A percentile compares a stretch with the other conserved stretches of the same genome.
These are phyloP conservation scores for Lagodon rhomboides DNA, from an alignment of 2,797 vertebrate genomes.

Conservation along the genomic window DNA sequence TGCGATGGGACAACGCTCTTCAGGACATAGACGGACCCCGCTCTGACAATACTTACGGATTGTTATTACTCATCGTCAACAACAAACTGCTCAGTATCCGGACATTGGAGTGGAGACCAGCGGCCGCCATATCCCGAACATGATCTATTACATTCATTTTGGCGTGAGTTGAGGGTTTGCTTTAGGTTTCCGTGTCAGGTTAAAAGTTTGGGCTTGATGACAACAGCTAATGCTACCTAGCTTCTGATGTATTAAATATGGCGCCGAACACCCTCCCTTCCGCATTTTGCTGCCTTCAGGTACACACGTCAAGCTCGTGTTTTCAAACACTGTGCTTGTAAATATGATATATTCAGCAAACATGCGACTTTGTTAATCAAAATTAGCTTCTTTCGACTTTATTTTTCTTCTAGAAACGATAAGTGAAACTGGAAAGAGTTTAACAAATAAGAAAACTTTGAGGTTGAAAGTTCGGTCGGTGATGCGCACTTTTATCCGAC, in stretches of 20 bases:
- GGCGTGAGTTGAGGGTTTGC: background rate
- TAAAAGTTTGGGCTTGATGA: slow-evolving; percentile 47
- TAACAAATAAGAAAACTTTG: background rate
- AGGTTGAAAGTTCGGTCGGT: background rate
- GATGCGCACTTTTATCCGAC: background rate
- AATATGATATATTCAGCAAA: background rate
- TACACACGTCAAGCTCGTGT: background rate
- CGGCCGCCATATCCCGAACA: slow-evolving; percentile 96
- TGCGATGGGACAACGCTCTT: fast-evolving
- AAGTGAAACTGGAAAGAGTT: too few relatives aligned
- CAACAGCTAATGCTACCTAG: slow-evolving; percentile 69
- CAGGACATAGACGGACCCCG: slow-evolving; percentile 71
- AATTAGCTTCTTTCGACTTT: background rate
- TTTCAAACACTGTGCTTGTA: fast-evolving
- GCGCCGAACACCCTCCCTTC: slow-evolving; percentile 70
- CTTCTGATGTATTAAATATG: slow-evolving; percentile 77
- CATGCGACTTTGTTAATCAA: fast-evolving
- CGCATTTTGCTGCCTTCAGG: slow-evolving; percentile 59
- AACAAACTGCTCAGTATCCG: slow-evolving; percentile 95
- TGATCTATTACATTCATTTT: slow-evolving; percentile 96
- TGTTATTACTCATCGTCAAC: slow-evolving; percentile 98
- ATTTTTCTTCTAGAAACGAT: background rate
- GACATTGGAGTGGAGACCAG: slow-evolving; percentile 98
- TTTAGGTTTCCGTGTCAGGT: slow-evolving; percentile 3
- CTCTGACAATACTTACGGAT: slow-evolving; percentile 90